Conservation (phyloP, 35 echinoderm and acorn worm species). For the Heliocidaris tuberculata region DNA sequence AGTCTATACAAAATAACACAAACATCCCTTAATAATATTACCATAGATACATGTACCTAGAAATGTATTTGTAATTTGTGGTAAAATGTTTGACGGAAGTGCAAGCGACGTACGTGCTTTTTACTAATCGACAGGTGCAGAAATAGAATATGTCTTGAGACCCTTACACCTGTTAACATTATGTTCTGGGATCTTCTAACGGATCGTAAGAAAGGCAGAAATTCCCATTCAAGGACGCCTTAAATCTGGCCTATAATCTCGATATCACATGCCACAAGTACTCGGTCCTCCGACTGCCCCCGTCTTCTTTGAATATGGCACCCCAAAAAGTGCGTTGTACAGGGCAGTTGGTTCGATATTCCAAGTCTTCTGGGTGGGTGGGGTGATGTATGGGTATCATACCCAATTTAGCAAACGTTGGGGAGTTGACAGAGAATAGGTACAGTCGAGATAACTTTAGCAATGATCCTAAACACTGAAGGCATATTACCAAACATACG, state of each 20-base stretch:
- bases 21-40: not conserved
- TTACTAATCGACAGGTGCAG: not conserved
- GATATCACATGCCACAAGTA: not conserved
- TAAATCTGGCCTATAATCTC: not conserved
- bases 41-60: not conserved
- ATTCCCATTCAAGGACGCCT: not conserved
- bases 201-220: constrained; percentile 5
- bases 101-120: not conserved
- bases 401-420: not conserved
- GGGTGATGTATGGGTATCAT: not conserved
- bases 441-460: too few species aligned
- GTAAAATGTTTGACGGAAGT: not conserved
- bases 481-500: too few species aligned
- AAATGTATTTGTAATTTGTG: not conserved
- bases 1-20: not conserved
- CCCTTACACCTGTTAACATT: not conserved
- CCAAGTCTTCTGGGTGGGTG: not conserved
- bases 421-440: not conserved
- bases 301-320: not conserved
- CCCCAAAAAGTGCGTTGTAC: not conserved
- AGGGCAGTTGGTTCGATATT: not conserved
- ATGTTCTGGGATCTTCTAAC: not conserved
- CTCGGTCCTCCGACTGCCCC: not conserved
- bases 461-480: too few species aligned
- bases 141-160: not conserved